phyloP scores from a whole-genome alignment of 1,140 invertebrate species.

The Himalopsyche phryganea region DNA sequence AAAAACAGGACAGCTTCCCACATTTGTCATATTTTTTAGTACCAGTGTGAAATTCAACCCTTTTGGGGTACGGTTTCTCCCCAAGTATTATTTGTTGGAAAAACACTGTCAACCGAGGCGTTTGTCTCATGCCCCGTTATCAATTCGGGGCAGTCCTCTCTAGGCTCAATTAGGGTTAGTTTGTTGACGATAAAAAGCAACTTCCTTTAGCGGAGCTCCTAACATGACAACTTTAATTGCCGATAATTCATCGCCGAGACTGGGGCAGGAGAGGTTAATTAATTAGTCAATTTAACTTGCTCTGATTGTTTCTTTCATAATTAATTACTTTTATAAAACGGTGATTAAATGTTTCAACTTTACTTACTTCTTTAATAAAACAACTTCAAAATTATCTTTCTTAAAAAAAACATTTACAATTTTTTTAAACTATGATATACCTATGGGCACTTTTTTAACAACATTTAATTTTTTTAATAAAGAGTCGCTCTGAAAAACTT shows the following conservation, averaged over 20 bases:
- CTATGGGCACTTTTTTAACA: too few species aligned
- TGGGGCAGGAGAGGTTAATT: constrained; percentile 6
- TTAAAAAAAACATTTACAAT: too few species aligned
- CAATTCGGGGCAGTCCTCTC: constrained; percentile 5
- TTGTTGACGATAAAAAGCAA: constrained; percentile 25
- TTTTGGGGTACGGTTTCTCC: background rate
- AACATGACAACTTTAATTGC: constrained; percentile 23
- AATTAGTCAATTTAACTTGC: constrained; percentile 11
- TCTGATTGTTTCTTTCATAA: background rate
- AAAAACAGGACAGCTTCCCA: background rate
- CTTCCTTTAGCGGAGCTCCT: constrained; percentile 3
- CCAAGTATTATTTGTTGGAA: background rate
- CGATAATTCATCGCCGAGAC: constrained; percentile 19
- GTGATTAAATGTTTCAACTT: background rate
- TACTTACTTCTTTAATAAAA: background rate
- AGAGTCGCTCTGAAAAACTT: too few species aligned
- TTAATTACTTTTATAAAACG: background rate
- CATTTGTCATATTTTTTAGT: background rate
- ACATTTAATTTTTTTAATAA: too few species aligned
- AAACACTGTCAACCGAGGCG: too few species aligned
- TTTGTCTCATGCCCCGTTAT: background rate
- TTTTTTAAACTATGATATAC: too few species aligned
- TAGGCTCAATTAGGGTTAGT: constrained; percentile 30
- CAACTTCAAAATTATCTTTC: too few species aligned
- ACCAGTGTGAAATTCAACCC: too few species aligned